A percentile compares a stretch with the other conserved stretches of the same genome.
phyloP scores from a whole-genome alignment of 1,140 invertebrate species.

The Pseudomyrmex flavicornis region DNA sequence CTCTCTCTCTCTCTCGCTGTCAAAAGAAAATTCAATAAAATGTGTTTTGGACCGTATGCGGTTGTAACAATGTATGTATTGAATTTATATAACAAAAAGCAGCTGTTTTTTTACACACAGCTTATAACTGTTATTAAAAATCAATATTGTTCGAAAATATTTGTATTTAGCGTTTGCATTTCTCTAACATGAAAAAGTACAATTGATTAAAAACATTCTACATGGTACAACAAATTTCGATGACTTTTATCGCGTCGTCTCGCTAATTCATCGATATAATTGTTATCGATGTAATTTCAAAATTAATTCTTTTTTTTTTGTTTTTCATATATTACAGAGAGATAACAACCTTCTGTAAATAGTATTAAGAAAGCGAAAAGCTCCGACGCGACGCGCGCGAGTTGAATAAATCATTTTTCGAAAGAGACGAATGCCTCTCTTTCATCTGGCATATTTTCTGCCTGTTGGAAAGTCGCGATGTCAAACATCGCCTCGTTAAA shows the following conservation, averaged over 20 bases:
- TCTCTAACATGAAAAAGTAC: not conserved
- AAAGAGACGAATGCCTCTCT: not conserved
- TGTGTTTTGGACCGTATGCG: constrained; percentile 51
- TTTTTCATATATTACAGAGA: not conserved
- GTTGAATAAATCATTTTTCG: not conserved
- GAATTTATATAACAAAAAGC: constrained; percentile 46
- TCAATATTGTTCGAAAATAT: constrained; percentile 47
- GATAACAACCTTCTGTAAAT: not conserved
- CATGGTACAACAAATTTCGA: too few species aligned
- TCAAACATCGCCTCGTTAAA: constrained; percentile 29
- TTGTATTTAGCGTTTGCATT: constrained; percentile 38
- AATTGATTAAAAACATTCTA: not conserved
- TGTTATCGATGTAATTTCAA: not conserved
- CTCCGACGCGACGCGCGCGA: not conserved
- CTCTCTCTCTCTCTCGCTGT: not conserved
- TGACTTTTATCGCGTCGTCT: too few species aligned
- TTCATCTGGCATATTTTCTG: not conserved
- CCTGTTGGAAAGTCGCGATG: not conserved
- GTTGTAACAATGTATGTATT: constrained; percentile 34
- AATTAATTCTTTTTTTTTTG: not conserved
- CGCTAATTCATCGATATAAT: too few species aligned
- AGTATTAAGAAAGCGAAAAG: not conserved
- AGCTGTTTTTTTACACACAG: constrained; percentile 36
- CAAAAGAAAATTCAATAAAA: constrained; percentile 57
- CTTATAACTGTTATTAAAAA: constrained; percentile 49